phyloP scores from a whole-genome alignment of 1,140 invertebrate genomes.

The Sitodiplosis mosellana region DNA sequence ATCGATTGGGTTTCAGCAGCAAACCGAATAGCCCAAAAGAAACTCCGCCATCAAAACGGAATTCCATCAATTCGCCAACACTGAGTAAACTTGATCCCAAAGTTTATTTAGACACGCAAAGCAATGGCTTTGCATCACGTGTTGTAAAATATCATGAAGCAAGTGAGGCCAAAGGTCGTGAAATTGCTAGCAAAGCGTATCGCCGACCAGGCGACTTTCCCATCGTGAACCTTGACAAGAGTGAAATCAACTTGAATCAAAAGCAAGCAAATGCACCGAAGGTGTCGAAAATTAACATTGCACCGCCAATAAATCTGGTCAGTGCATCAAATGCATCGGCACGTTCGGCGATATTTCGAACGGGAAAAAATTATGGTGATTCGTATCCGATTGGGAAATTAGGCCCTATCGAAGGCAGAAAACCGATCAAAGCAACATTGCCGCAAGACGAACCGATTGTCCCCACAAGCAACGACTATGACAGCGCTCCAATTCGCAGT shows the following conservation, averaged over 20 bases:
- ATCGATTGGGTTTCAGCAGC: too few relatives aligned
- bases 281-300: slow-evolving; percentile 21
- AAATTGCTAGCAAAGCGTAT: slow-evolving; percentile 19
- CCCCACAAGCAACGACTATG: slow-evolving; percentile 4
- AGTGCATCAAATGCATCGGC: slow-evolving; percentile 12
- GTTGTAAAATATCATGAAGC: slow-evolving; percentile 26
- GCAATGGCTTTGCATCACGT: slow-evolving; percentile 24
- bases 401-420: not conserved
- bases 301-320: slow-evolving; percentile 20
- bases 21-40: too few relatives aligned
- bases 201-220: slow-evolving; percentile 20
- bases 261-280: slow-evolving; percentile 11
- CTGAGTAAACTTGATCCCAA: not conserved
- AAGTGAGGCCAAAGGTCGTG: slow-evolving; percentile 12
- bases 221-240: slow-evolving; percentile 16
- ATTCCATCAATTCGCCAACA: not conserved
- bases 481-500: slow-evolving; percentile 24
- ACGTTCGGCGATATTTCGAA: slow-evolving; percentile 16
- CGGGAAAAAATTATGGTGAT: slow-evolving; percentile 10
- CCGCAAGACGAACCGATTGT: too few relatives aligned
- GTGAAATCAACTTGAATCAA: slow-evolving; percentile 15
- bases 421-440: not conserved
- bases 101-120: slow-evolving; percentile 25
- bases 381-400: slow-evolving; percentile 4
- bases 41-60: too few relatives aligned